These are phyloP conservation scores for Tautogolabrus adspersus DNA, from an alignment of 2,113 vertebrate genomes.

Conservation along the genomic window DNA sequence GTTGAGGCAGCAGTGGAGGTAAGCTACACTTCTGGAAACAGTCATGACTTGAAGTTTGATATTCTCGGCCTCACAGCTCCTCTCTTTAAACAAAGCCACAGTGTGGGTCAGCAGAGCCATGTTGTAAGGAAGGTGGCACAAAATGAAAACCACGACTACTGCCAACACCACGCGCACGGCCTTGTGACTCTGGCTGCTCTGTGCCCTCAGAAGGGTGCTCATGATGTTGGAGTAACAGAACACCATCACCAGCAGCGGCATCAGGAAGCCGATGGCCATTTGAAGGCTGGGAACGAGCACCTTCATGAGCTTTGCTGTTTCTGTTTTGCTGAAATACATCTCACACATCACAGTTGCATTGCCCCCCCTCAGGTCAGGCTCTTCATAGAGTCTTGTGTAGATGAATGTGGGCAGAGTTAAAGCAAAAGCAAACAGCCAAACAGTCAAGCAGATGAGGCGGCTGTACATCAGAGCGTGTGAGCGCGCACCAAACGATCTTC, in stretches of 20 bases:
- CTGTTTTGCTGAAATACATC: conserved; percentile 61
- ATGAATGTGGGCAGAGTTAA: conserved; percentile 86
- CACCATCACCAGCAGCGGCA: conserved; percentile 88
- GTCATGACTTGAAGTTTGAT: conserved; percentile 58
- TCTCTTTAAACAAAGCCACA: conserved; percentile 73
- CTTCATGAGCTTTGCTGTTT: conserved; percentile 81
- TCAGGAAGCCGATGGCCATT: conserved; percentile 88
- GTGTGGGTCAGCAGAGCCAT: conserved; percentile 84
- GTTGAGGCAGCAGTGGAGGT: conserved; percentile 94
- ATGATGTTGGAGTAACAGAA: conserved; percentile 88
- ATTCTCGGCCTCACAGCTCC: conserved; percentile 74
- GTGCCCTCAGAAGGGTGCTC: conserved; percentile 83
- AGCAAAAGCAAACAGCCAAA: conserved; percentile 85
- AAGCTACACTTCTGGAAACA: conserved; percentile 86
- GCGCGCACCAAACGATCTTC: conserved; percentile 85
- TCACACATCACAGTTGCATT: conserved; percentile 76
- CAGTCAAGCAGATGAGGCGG: conserved; percentile 80
- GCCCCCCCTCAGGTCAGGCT: rapidly evolving
- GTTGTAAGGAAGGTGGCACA: conserved; percentile 92
- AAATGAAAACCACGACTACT: conserved; percentile 88
- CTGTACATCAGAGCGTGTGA: conserved; percentile 73
- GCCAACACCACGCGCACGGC: conserved; percentile 89
- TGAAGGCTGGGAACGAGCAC: conserved; percentile 86
- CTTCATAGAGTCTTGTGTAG: conserved; percentile 74
- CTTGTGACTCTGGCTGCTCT: conserved; percentile 89